phyloP scores from a whole-genome alignment of 2,113 vertebrate genomes.

The Hemibagrus wyckioides region DNA sequence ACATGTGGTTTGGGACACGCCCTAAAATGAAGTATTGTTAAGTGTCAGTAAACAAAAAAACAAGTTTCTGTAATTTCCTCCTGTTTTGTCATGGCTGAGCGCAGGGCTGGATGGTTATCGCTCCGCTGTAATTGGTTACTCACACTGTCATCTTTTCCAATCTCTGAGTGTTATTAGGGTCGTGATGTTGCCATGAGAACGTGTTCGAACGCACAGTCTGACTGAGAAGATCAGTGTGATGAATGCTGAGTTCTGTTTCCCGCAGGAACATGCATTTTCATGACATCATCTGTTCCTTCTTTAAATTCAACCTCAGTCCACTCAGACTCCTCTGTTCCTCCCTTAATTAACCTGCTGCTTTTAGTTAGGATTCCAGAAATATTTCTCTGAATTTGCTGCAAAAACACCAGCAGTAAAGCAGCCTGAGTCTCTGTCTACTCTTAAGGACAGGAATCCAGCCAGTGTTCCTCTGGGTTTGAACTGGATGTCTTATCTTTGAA shows the following conservation, averaged over 20 bases:
- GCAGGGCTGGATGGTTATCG: neutral
- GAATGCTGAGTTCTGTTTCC: constrained; percentile 35
- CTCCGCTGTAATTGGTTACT: neutral
- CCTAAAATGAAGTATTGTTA: neutral
- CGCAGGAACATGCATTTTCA: no score
- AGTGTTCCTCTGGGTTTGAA: no score
- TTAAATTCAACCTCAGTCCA: no score
- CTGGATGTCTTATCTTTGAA: no score
- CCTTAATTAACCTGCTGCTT: no score
- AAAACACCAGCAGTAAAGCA: no score
- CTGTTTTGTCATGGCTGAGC: neutral
- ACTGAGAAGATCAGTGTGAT: constrained; percentile 6
- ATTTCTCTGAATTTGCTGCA: no score
- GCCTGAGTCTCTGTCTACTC: no score
- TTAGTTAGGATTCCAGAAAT: no score
- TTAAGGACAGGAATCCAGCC: no score
- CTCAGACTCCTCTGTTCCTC: no score
- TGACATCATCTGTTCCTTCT: no score
- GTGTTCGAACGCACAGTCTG: constrained; percentile 8
- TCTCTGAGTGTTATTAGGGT: constrained; percentile 34
- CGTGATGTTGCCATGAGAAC: constrained; percentile 50
- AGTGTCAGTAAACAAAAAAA: neutral
- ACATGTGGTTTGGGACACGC: neutral
- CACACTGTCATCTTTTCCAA: neutral
- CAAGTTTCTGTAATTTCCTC: neutral